Percentiles rank a stretch among this genome's conserved stretches.
These are phyloP conservation scores for Atherinomorus stipes DNA, from an alignment of 2,113 vertebrate species.

Conservation along the genomic window DNA sequence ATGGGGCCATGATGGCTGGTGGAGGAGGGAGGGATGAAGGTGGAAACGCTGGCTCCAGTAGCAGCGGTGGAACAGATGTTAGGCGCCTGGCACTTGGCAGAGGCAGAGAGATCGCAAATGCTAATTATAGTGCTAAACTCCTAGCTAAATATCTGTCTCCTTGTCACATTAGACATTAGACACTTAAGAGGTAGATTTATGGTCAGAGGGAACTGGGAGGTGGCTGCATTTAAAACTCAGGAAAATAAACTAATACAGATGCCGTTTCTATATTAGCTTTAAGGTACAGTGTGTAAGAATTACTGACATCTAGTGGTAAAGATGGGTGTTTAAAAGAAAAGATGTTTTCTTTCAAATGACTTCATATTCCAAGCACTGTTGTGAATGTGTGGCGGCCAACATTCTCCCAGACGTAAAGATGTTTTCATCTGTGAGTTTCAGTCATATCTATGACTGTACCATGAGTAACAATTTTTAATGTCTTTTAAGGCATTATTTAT, in stretches of 20 bases:
- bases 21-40: neutral
- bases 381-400: no score
- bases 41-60: constrained; percentile 16
- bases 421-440: no score
- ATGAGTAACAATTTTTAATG: no score
- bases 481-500: no score
- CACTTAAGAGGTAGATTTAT: constrained; percentile 64
- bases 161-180: constrained; percentile 60
- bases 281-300: no score
- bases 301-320: no score
- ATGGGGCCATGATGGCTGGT: constrained; percentile 17
- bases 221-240: constrained; percentile 42
- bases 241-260: constrained; percentile 25
- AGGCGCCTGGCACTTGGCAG: constrained; percentile 67
- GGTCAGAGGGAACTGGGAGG: constrained; percentile 35
- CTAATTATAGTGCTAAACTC: constrained; percentile 71
- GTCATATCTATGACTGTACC: no score
- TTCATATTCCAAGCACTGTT: no score
- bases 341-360: no score
- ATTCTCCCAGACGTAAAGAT: no score
- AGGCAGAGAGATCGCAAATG: constrained; percentile 42
- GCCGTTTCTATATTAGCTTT: constrained; percentile 35
- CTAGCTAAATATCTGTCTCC: constrained; percentile 65
- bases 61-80: constrained; percentile 71
- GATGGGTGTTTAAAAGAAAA: no score